Evolutionary conservation across 2,888 invertebrate species (phyloP).

Genomic region (Hirtodrosophila trivittata): DNA sequence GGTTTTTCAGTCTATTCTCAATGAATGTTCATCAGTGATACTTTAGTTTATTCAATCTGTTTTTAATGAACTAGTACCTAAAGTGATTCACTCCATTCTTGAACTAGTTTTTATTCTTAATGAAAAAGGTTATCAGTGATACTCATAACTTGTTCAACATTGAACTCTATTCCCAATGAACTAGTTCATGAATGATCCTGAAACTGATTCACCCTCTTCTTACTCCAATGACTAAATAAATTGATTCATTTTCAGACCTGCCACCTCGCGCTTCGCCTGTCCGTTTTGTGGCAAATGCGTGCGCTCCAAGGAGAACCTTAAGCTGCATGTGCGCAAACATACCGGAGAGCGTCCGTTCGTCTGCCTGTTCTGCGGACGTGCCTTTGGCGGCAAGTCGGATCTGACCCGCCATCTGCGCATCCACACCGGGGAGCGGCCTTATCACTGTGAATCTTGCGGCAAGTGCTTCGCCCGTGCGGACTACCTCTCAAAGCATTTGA

Average conservation of each 20-base stretch:
- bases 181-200: not conserved
- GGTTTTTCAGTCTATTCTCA: no score
- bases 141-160: no score
- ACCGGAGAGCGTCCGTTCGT: conserved; percentile 95
- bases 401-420: conserved; percentile 93
- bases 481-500: conserved; percentile 95
- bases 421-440: conserved; percentile 94
- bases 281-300: conserved; percentile 96
- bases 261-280: conserved; percentile 89
- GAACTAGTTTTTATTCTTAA: no score
- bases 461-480: conserved; percentile 96
- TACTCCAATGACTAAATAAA: not conserved
- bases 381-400: conserved; percentile 95
- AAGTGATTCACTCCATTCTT: no score
- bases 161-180: no score
- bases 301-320: conserved; percentile 93
- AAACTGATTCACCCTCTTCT: no score
- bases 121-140: no score
- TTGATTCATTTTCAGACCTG: conserved; percentile 67
- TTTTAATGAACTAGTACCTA: no score
- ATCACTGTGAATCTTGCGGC: conserved; percentile 96
- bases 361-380: conserved; percentile 93
- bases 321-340: conserved; percentile 94
- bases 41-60: no score
- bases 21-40: no score